Evolutionary conservation across 2,888 invertebrate species (phyloP), one percentile per base, ranked within the genome.

Genomic region (Odontocerum albicorne): DNA sequence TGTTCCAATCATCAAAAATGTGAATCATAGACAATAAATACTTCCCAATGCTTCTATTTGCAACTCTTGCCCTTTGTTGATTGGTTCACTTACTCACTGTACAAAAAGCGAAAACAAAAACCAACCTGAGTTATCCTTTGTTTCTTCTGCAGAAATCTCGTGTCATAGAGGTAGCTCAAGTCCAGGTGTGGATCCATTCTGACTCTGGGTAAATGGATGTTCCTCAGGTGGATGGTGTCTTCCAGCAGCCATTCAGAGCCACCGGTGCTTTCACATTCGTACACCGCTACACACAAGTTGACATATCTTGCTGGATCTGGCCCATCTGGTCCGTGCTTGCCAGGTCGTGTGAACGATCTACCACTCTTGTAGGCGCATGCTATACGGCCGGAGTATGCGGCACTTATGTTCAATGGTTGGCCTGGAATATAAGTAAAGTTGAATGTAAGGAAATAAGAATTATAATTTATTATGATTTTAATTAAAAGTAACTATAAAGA

Each of bases 211-310:
- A 96, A 72, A 68, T 91, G 90, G 59, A 96, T 93, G 68, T 96
- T 96, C 68, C 92, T 88, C 65, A 98, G 72, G 63, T 96, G 93
- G 63, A 98, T 96, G 1, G 93, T 94, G 65, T 98, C 97, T 70
- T 98, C 97, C 8, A 96, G 75, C 38, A 96, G 81, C 97, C 97
- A 98, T 66, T 90, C 90, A 32, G 89, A 88, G 54, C 92, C 97
- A 43, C 96, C 99, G 4, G 96, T 96, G 62, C 97, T 97, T 75
- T 99, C 99, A 70, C 99, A 99, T 71, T 99, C 99, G 74, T 96
- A 98, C 62, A 99, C 96, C 38, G 96, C 94, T 4, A 99, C 95
- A 72, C 91, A 90, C 1, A 94, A 77, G 70, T 94, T 93, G 17
- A 94, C 92, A 70, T 89, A 94, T 50, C 93, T 82, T 59, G 88